A percentile compares a stretch with the other conserved stretches of the same genome.
Evolutionary conservation across 2,888 invertebrate genomes (phyloP).

Genomic region (Diaprepes abbreviatus): DNA sequence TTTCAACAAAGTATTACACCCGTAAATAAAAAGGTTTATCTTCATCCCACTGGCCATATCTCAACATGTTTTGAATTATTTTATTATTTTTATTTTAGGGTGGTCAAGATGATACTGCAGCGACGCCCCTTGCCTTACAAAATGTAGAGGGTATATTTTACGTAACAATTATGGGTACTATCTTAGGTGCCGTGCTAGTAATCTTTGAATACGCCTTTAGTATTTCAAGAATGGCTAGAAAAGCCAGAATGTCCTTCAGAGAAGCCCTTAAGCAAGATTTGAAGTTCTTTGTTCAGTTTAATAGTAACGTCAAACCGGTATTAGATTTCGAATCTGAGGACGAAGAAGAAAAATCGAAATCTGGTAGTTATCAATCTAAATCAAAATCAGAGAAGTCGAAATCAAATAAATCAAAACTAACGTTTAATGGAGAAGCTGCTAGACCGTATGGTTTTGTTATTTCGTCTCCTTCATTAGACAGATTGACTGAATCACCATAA

Average conservation of each 20-base stretch:
- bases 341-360: conserved; percentile 39
- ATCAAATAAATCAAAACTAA: conserved; percentile 20
- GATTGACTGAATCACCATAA: conserved; percentile 28
- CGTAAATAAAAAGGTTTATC: too few species aligned
- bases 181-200: conserved; percentile 54
- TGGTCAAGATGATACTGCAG: conserved; percentile 52
- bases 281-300: conserved; percentile 57
- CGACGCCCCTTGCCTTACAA: conserved; percentile 56
- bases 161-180: conserved; percentile 59
- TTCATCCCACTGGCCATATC: too few species aligned
- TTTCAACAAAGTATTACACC: too few species aligned
- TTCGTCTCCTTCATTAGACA: conserved; percentile 40
- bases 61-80: too few species aligned
- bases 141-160: conserved; percentile 61
- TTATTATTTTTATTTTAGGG: conserved; percentile 50
- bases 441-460: conserved; percentile 51
- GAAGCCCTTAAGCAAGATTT: conserved; percentile 55
- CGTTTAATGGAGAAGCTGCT: conserved; percentile 22
- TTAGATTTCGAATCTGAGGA: conserved; percentile 38
- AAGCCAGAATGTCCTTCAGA: conserved; percentile 52
- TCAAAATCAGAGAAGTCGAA: conserved; percentile 47
- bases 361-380: conserved; percentile 43
- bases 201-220: conserved; percentile 56
- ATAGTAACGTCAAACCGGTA: conserved; percentile 58
- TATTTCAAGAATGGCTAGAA: conserved; percentile 51